phyloP scores from a whole-genome alignment of 2,888 invertebrate genomes.

The Choristoneura rosaceana region DNA sequence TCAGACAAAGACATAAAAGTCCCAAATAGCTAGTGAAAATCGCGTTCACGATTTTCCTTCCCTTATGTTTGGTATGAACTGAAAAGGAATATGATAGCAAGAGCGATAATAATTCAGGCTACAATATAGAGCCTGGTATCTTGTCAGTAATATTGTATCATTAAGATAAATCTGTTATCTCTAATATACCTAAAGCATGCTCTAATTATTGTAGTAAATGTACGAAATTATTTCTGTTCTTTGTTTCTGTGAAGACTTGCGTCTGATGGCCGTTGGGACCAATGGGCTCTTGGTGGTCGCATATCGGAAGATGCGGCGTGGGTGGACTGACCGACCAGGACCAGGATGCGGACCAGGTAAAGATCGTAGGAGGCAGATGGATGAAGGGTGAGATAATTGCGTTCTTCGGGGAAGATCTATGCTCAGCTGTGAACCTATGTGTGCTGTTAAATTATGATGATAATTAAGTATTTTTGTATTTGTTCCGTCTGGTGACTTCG shows the following conservation, averaged over 20 bases:
- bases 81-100: conserved; percentile 1
- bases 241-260: background rate
- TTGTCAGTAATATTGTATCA: conserved; percentile 9
- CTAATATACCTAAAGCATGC: conserved; percentile 2
- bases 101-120: background rate
- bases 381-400: too few species aligned
- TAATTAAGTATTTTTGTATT: too few species aligned
- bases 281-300: too few species aligned
- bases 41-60: background rate
- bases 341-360: too few species aligned
- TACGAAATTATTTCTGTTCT: background rate
- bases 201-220: conserved; percentile 3
- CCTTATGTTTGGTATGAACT: background rate
- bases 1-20: background rate
- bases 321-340: too few species aligned
- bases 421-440: too few species aligned
- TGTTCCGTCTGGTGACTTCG: too few species aligned
- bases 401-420: too few species aligned
- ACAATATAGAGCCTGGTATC: background rate
- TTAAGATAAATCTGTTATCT: conserved; percentile 23
- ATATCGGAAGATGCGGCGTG: too few species aligned
- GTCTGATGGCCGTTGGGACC: too few species aligned
- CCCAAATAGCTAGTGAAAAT: conserved; percentile 1
- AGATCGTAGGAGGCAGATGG: too few species aligned
- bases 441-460: too few species aligned